Evolutionary conservation across 2,797 vertebrate genomes (phyloP), one percentile per base, ranked within the genome.

Genomic region (Crypturellus tataupa): DNA sequence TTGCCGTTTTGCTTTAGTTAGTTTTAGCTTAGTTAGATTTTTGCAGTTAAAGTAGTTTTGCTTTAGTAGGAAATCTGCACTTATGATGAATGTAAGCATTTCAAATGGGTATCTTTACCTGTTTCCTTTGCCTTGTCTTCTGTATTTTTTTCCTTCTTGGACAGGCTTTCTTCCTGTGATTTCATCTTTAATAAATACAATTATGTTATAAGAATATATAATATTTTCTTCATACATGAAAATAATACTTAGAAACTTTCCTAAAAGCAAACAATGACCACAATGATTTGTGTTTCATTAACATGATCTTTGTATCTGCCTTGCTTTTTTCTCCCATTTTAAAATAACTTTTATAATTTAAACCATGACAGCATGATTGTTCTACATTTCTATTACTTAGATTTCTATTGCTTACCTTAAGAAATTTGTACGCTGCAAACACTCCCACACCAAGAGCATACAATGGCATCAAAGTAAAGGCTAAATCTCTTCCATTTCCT

Each of bases 391-490:
- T 55, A 17, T 17, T 3, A 55, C 53, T 29, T 55, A 55, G 31
- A 55, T 31, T 67, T 27, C 51, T 88, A 18, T 12, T 21, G 27
- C 90, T 95, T 96, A 99, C 99, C 98, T 99, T 99, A 62, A 99
- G 79, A 81, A 99, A 99, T 96, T 99, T 99, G 95, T 99, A 99
- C 4, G 98, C 98, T 10, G 99, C 99, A 95, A 99, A 99, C 78
- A 99, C 97, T 17, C 98, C 99, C 9, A 99, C 99, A 56, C 98
- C 98, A 35, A 99, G 97, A 80, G 99, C 98, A 44, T 99, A 99
- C 42, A 99, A 95, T 0, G 99, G 99, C 99, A 99, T 99, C 23
- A 99, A 98, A 0, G 98, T 99, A 89, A 99, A 98, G n/a, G 98
- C 98, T n/a, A 99, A 98, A 90, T 98, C 98, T 96, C 98, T 98